Percentiles rank a stretch among this genome's conserved stretches.
Evolutionary conservation across 2,888 invertebrate genomes (phyloP).

Genomic region (Coenonympha arcania): DNA sequence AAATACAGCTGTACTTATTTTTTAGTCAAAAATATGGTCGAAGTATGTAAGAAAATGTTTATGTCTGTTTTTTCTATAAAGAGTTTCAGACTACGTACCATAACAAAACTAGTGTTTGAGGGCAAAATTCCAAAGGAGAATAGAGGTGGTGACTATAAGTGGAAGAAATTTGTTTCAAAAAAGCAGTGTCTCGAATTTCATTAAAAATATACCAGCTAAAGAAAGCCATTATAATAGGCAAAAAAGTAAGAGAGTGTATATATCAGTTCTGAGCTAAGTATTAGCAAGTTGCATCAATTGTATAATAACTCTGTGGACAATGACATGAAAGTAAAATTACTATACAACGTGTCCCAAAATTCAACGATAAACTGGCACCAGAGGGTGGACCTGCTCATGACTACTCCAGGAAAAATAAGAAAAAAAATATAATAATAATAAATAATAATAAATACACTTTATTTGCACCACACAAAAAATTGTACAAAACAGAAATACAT

Average conservation of each 20-base stretch:
- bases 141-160: slow-evolving; percentile 28
- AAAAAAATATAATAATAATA: too few relatives aligned
- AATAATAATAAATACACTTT: too few relatives aligned
- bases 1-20: slow-evolving; percentile 1
- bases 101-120: slow-evolving; percentile 13
- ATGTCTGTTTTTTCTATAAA: slow-evolving; percentile 9
- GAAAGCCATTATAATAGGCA: slow-evolving; percentile 34
- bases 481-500: too few relatives aligned
- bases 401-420: too few relatives aligned
- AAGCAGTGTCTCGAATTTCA: slow-evolving; percentile 23
- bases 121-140: slow-evolving; percentile 26
- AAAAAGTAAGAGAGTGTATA: slow-evolving; percentile 31
- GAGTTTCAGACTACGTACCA: slow-evolving; percentile 8
- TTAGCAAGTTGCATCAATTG: slow-evolving; percentile 28
- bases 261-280: slow-evolving; percentile 27
- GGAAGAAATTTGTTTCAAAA: slow-evolving; percentile 27
- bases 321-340: slow-evolving; percentile 21
- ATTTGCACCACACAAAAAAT: too few relatives aligned
- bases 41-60: slow-evolving; percentile 7
- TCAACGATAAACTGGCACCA: too few relatives aligned
- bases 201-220: slow-evolving; percentile 28
- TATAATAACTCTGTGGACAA: slow-evolving; percentile 30
- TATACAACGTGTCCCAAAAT: too few relatives aligned
- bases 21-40: background rate
- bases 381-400: too few relatives aligned